phyloP scores from a whole-genome alignment of 2,888 invertebrate species.

The Ypsolopha sequella region DNA sequence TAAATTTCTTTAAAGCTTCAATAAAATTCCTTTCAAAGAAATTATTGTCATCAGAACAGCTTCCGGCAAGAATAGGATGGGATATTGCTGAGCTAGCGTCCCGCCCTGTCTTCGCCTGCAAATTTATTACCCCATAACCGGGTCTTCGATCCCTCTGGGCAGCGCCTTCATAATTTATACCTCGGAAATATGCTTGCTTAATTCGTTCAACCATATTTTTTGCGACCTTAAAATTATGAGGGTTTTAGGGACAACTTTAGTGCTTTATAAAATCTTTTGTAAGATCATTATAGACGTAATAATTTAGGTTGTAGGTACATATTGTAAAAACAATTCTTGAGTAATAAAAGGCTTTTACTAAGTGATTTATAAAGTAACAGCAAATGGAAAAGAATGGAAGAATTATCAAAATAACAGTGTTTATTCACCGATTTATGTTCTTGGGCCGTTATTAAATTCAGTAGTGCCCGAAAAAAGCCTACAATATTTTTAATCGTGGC shows the following conservation, averaged over 20 bases:
- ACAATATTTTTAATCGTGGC: too few relatives aligned
- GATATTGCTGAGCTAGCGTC: slow-evolving; percentile 23
- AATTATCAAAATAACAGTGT: background rate
- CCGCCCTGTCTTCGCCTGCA: slow-evolving; percentile 19
- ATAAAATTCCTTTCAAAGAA: slow-evolving; percentile 17
- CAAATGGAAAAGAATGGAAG: background rate
- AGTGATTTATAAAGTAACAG: background rate
- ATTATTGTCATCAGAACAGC: slow-evolving; percentile 18
- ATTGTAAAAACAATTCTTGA: background rate
- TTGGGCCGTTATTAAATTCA: too few relatives aligned
- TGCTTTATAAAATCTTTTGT: slow-evolving; percentile 5
- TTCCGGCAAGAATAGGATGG: slow-evolving; percentile 17
- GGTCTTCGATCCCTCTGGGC: slow-evolving; percentile 38
- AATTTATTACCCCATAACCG: slow-evolving; percentile 38
- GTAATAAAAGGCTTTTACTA: background rate
- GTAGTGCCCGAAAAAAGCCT: too few relatives aligned
- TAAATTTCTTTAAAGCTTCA: too few relatives aligned
- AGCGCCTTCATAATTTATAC: slow-evolving; percentile 56
- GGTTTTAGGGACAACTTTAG: slow-evolving; percentile 1
- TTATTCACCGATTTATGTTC: too few relatives aligned
- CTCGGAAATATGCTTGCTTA: slow-evolving; percentile 48
- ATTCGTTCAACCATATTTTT: slow-evolving; percentile 25
- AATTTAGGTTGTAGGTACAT: background rate
- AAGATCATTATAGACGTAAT: slow-evolving; percentile 3
- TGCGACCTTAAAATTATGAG: slow-evolving; percentile 4